phyloP scores from a whole-genome alignment of 2,113 vertebrate genomes.

The Podocnemis expansa region DNA sequence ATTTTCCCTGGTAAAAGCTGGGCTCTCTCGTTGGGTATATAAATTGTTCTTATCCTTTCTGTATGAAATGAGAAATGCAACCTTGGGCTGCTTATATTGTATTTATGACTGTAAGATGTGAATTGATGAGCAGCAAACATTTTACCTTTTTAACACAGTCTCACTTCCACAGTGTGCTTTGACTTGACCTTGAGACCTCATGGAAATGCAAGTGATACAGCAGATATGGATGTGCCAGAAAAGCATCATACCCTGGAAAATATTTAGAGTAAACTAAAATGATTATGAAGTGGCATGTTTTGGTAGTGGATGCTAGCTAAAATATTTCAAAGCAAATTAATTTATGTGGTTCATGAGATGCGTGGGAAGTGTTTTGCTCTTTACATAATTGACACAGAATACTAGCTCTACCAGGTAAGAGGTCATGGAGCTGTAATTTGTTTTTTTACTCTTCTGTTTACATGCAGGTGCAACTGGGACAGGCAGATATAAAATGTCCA shows the following conservation, averaged over 20 bases:
- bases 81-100: background rate
- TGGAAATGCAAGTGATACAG: background rate
- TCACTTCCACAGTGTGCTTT: background rate
- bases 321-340: background rate
- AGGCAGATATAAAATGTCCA: constrained; percentile 89
- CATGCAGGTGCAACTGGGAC: constrained; percentile 88
- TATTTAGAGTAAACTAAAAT: background rate
- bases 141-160: background rate
- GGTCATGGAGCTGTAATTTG: background rate
- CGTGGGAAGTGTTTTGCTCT: background rate
- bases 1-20: background rate
- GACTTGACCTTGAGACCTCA: background rate
- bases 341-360: background rate
- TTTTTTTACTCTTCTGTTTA: constrained; percentile 30
- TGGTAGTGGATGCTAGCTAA: background rate
- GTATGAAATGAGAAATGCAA: background rate
- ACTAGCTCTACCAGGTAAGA: background rate
- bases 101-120: background rate
- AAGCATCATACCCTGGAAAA: background rate
- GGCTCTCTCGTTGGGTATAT: background rate
- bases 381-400: too few relatives aligned
- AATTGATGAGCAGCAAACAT: too few relatives aligned
- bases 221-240: constrained; percentile 22
- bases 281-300: fast-evolving
- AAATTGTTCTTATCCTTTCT: background rate